Evolutionary conservation across 2,888 invertebrate species (phyloP).

Genomic region (Cyrtodaria siliqua): DNA sequence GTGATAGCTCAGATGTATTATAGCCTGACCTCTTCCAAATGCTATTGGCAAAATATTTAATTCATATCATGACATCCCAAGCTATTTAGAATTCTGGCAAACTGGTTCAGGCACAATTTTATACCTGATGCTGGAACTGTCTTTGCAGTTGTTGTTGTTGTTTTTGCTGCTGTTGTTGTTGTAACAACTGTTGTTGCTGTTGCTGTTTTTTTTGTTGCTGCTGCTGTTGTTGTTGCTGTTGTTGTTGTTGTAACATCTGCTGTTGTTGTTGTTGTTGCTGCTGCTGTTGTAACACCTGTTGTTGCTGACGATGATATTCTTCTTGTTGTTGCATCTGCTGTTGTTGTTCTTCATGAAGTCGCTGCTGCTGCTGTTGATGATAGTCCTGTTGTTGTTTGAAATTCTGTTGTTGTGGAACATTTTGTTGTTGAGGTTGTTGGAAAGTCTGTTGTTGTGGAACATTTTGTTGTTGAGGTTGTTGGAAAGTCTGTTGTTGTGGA

Average conservation of each 20-base stretch:
- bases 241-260: not conserved
- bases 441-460: no score
- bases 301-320: slow-evolving; percentile 12
- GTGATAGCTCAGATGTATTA: no score
- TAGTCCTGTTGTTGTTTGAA: slow-evolving; percentile 40
- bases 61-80: no score
- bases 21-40: no score
- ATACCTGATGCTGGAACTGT: slow-evolving; percentile 1
- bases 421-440: no score
- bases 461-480: no score
- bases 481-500: no score
- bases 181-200: slow-evolving; percentile 16
- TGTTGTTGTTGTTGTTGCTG: slow-evolving; percentile 30
- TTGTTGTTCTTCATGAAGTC: slow-evolving; percentile 6
- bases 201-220: slow-evolving; percentile 32
- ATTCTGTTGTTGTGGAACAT: slow-evolving; percentile 51
- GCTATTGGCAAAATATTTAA: no score
- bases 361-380: slow-evolving; percentile 39
- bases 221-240: slow-evolving; percentile 8
- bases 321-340: slow-evolving; percentile 20
- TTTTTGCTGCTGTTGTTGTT: slow-evolving; percentile 33
- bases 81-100: no score
- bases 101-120: no score
- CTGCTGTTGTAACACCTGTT: slow-evolving; percentile 29
- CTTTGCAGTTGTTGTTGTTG: slow-evolving; percentile 30